A percentile compares a stretch with the other conserved stretches of the same genome.
Evolutionary conservation across 1,140 invertebrate genomes (phyloP).

Genomic region (Bacillus rossius): DNA sequence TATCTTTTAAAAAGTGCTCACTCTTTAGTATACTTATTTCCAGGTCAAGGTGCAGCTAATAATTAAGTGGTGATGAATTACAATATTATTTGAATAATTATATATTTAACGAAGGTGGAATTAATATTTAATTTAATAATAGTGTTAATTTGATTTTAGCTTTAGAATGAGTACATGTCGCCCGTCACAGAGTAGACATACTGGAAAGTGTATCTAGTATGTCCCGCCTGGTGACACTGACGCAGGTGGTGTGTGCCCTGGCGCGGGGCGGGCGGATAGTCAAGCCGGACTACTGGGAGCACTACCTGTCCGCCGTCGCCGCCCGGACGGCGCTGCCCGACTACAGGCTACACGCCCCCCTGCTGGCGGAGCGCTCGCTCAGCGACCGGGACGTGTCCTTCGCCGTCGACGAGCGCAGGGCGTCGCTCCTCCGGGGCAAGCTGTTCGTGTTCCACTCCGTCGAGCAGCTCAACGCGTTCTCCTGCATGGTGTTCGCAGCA

Average conservation of each 20-base stretch:
- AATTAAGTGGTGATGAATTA: too few relatives aligned
- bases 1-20: too few relatives aligned
- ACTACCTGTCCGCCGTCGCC: constrained; percentile 43
- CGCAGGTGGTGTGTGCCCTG: constrained; percentile 52
- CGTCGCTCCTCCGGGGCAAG: constrained; percentile 50
- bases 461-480: constrained; percentile 41
- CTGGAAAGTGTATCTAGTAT: too few relatives aligned
- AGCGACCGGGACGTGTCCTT: constrained; percentile 50
- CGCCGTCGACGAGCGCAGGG: constrained; percentile 43
- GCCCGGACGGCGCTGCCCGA: constrained; percentile 43
- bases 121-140: too few relatives aligned
- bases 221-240: too few relatives aligned
- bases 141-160: too few relatives aligned
- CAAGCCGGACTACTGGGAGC: constrained; percentile 52
- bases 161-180: too few relatives aligned
- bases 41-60: too few relatives aligned
- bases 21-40: too few relatives aligned
- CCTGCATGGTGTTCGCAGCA: constrained; percentile 6
- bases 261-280: constrained; percentile 57
- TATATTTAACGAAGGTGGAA: too few relatives aligned
- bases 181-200: too few relatives aligned
- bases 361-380: constrained; percentile 48
- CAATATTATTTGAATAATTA: too few relatives aligned
- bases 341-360: constrained; percentile 47
- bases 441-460: constrained; percentile 54